Evolutionary conservation across 2,113 vertebrate genomes (phyloP), one percentile per base, ranked within the genome.

Genomic region (Lethenteron camtschaticum): DNA sequence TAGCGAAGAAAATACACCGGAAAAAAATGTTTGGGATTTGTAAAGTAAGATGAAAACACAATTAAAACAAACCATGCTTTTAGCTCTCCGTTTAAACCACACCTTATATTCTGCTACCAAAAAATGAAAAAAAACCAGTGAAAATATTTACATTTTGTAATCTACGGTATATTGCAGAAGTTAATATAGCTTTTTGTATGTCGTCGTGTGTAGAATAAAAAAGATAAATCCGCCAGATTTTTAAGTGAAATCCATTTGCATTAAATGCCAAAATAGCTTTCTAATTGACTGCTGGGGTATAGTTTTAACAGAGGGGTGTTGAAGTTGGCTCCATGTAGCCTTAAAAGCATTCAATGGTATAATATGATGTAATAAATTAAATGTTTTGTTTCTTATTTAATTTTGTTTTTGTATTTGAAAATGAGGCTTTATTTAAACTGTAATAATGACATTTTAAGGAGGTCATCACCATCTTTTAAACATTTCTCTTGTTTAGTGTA

Each of bases 351-450:
- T 66, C 24, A 66, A 66, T 66, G 63, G 63, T 16, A 66, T 66
- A 66, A 66, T 66, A 66, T 16, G 63, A 66, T 66, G 63, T 66
- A 66, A 66, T 66, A 66, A 66, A 66, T 66, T 66, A 66, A 66
- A 66, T 66, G 63, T 66, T 66, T 66, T 16, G 24, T 66, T 66
- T 66, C 24, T 66, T n/a, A 16, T 16, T 66, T 66, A 24, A 66
- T 16, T 66, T 66, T 66, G 24, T 24, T 66, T n/a, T 66, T 66
- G 63, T 66, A 66, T 66, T 66, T 66, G 24, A 66, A 66, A 66
- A 66, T 66, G 63, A 16, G 24, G 24, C 24, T 66, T 16, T 66
- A 63, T 63, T 14, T 14, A 14, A 14, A 14, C 20, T 14, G 16
- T 14, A 63, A 63, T 14, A 63, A 63, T 63, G 13, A 63, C 20